phyloP scores from a whole-genome alignment of 2,888 invertebrate species.

The Myathropa florea region DNA sequence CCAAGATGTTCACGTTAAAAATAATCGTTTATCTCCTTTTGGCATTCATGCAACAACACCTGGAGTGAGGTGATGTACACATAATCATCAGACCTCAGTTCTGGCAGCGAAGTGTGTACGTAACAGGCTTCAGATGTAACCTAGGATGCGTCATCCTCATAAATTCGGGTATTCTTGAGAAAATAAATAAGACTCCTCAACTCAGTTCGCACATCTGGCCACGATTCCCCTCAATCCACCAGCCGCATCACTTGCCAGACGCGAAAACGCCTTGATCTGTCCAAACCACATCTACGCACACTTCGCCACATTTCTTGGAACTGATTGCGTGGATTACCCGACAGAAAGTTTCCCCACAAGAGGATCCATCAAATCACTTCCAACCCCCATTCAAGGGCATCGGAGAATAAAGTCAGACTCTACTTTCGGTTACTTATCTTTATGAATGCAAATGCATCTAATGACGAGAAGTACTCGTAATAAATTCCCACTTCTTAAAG shows the following conservation, averaged over 20 bases:
- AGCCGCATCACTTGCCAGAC: no score
- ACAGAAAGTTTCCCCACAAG: background rate
- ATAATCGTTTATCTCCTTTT: background rate
- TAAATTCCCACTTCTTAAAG: background rate
- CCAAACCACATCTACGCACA: no score
- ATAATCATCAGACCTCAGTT: background rate
- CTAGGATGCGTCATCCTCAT: background rate
- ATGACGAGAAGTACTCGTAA: background rate
- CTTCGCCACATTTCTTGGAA: background rate
- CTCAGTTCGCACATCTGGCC: background rate
- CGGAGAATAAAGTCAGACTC: background rate
- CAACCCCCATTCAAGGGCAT: background rate
- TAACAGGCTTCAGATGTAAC: background rate
- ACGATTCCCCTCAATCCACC: background rate
- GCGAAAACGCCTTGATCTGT: no score
- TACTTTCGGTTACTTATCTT: background rate
- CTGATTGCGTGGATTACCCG: background rate
- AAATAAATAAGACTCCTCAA: background rate
- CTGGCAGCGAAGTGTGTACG: no score
- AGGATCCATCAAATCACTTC: background rate
- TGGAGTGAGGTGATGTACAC: background rate
- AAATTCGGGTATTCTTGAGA: background rate
- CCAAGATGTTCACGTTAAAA: background rate
- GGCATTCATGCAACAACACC: background rate
- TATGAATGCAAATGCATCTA: background rate